Evolutionary conservation across 2,888 invertebrate species (phyloP).

Genomic region (Spodoptera picta): DNA sequence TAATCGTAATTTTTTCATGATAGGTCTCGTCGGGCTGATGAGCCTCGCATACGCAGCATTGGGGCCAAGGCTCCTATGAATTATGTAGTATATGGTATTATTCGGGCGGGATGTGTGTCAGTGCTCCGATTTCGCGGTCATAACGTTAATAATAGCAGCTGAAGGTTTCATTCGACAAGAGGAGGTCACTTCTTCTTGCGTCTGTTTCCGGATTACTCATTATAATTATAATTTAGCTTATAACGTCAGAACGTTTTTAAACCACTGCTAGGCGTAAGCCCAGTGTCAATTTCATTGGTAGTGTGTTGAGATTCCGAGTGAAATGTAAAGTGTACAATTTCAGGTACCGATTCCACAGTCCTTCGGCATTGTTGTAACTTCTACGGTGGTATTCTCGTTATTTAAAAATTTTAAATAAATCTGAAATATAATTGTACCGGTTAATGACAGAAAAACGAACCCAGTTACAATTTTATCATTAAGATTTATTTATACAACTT

Average conservation of each 20-base stretch:
- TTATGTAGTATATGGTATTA: constrained; percentile 88
- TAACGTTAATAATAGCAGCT: constrained; percentile 82
- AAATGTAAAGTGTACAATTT: not conserved
- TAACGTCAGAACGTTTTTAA: constrained; percentile 28
- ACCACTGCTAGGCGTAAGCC: constrained; percentile 25
- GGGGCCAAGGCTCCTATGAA: constrained; percentile 87
- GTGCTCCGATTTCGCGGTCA: constrained; percentile 86
- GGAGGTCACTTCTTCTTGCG: constrained; percentile 80
- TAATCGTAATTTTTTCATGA: constrained; percentile 52
- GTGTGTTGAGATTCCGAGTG: too few species aligned
- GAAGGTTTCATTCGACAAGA: constrained; percentile 83
- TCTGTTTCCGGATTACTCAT: constrained; percentile 77
- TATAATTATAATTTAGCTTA: constrained; percentile 57
- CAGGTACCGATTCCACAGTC: too few species aligned
- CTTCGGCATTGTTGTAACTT: too few species aligned
- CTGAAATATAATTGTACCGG: too few species aligned
- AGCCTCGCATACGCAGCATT: constrained; percentile 70
- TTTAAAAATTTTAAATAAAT: too few species aligned
- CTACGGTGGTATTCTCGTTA: too few species aligned
- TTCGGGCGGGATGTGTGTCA: constrained; percentile 84
- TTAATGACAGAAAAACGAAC: too few species aligned
- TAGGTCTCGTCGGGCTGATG: constrained; percentile 58
- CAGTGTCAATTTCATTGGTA: constrained; percentile 19
- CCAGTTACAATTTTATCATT: too few species aligned
- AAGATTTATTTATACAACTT: too few species aligned